Evolutionary conservation across 2,797 vertebrate species (phyloP).

Genomic region (Catostomus latipinnis): DNA sequence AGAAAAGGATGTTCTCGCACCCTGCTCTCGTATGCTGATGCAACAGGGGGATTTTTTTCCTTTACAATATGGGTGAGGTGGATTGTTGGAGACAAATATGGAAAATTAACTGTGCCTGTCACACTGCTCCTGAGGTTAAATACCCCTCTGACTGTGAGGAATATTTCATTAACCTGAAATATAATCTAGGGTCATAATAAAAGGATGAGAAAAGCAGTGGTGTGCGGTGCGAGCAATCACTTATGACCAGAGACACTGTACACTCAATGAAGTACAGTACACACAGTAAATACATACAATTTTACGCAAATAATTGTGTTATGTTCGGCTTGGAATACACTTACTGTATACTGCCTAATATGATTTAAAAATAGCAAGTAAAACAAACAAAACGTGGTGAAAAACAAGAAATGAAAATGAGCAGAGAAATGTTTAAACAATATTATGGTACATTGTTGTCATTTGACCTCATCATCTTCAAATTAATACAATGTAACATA

Average conservation of each 20-base stretch:
- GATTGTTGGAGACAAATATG: conserved; percentile 5
- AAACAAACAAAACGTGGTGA: too few relatives aligned
- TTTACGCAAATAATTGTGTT: too few relatives aligned
- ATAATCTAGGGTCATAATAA: conserved; percentile 30
- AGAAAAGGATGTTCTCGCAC: neutral
- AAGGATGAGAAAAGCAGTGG: neutral
- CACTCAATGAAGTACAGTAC: neutral
- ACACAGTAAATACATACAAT: neutral
- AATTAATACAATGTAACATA: too few relatives aligned
- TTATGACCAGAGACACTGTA: neutral
- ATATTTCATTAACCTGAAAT: conserved; percentile 45
- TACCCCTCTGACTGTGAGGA: conserved; percentile 25
- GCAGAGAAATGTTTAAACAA: too few relatives aligned
- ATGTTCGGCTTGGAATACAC: too few relatives aligned
- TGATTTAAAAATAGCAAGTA: too few relatives aligned
- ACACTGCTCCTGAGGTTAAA: conserved; percentile 18
- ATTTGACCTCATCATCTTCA: too few relatives aligned
- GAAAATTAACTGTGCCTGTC: conserved; percentile 34
- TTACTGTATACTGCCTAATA: too few relatives aligned
- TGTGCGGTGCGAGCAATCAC: neutral
- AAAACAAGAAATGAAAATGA: too few relatives aligned
- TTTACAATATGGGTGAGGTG: neutral
- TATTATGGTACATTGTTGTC: too few relatives aligned
- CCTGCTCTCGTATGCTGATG: neutral
- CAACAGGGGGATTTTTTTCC: neutral